These are phyloP conservation scores for Aspidapion aeneum DNA, from an alignment of 2,888 invertebrate genomes.

Conservation along the genomic window DNA sequence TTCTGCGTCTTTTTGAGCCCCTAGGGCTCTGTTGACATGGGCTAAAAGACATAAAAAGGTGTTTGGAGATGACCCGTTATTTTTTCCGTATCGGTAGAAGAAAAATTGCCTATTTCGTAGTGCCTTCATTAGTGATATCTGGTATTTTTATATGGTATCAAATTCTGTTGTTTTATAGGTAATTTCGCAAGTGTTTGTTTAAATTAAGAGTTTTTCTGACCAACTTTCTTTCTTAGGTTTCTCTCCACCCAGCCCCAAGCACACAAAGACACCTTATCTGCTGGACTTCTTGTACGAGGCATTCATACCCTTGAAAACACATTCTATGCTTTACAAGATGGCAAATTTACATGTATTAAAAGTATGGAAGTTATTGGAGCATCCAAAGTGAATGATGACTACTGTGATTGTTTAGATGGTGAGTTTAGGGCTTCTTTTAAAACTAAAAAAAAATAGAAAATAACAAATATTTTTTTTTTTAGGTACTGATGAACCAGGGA, in stretches of 20 bases:
- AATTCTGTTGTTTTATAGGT: background rate
- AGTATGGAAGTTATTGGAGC: constrained; percentile 21
- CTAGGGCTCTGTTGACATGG: background rate
- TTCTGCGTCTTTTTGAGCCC: background rate
- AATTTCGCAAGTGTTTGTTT: too few species aligned
- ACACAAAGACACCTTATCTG: background rate
- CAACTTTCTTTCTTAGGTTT: constrained; percentile 9
- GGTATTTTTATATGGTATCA: constrained; percentile 14
- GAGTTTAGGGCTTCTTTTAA: background rate
- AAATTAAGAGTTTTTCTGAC: too few species aligned
- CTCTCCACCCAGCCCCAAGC: constrained; percentile 4
- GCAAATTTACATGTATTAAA: constrained; percentile 23
- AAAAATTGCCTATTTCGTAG: constrained; percentile 13
- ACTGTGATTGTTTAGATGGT: constrained; percentile 94
- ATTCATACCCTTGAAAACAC: constrained; percentile 12
- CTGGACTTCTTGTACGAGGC: constrained; percentile 9
- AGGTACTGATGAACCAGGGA: constrained; percentile 75
- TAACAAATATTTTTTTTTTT: background rate
- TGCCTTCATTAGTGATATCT: constrained; percentile 13
- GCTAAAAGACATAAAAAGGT: background rate
- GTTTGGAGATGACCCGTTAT: background rate
- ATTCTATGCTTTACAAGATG: constrained; percentile 16
- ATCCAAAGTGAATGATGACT: constrained; percentile 82
- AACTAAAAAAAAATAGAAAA: background rate
- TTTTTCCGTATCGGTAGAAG: constrained; percentile 9